A percentile compares a stretch with the other conserved stretches of the same genome.
These are phyloP conservation scores for Ypsolopha scabrella DNA, from an alignment of 2,888 invertebrate genomes.

Conservation along the genomic window DNA sequence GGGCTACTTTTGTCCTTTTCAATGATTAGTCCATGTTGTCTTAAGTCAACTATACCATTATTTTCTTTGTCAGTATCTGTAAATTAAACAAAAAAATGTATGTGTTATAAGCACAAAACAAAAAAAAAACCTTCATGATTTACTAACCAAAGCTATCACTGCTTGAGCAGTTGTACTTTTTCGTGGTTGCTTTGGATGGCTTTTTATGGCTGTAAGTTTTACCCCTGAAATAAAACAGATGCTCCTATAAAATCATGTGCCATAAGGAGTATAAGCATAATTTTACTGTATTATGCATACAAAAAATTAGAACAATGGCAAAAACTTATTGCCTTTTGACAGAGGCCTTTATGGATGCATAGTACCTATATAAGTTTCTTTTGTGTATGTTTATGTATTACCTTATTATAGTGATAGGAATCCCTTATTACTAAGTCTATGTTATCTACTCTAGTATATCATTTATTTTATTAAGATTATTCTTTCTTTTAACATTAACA, in stretches of 20 bases:
- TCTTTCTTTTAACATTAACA: no score
- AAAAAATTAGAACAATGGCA: no score
- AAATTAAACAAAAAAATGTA: slow-evolving; percentile 12
- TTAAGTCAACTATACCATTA: slow-evolving; percentile 30
- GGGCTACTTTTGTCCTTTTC: slow-evolving; percentile 29
- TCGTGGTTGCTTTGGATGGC: slow-evolving; percentile 14
- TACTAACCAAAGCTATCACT: slow-evolving; percentile 29
- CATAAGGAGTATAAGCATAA: background rate
- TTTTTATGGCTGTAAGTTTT: slow-evolving; percentile 29
- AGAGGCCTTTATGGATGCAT: no score
- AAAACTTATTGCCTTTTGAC: no score
- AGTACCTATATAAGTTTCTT: background rate
- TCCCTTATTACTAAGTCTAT: no score
- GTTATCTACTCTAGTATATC: no score
- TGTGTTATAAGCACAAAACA: background rate
- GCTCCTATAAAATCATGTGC: background rate
- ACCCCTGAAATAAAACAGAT: slow-evolving; percentile 21
- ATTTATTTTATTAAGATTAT: no score
- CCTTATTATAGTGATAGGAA: no score
- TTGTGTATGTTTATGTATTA: no score
- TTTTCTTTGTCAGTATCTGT: slow-evolving; percentile 55
- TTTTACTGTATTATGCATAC: no score
- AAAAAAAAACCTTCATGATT: background rate
- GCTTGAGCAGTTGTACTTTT: slow-evolving; percentile 29
- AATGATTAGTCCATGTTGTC: slow-evolving; percentile 35